These are phyloP conservation scores for Ormyrus labotus DNA, from an alignment of 2,888 invertebrate species.

Conservation along the genomic window DNA sequence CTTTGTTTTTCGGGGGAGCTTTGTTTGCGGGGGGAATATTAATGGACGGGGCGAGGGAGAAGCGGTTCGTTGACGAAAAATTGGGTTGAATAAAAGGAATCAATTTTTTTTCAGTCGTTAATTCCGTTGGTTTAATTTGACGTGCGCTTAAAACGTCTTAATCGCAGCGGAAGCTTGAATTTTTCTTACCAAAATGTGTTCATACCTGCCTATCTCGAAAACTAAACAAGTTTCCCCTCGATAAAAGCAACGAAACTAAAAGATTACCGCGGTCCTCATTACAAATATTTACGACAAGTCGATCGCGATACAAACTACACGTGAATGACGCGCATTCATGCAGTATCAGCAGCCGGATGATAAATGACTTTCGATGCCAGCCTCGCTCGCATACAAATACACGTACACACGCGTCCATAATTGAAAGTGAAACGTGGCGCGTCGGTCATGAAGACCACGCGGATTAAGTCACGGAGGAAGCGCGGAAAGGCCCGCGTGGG, in stretches of 20 bases:
- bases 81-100: too few relatives aligned
- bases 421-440: slow-evolving; percentile 41
- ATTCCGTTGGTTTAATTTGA: too few relatives aligned
- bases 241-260: background rate
- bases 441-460: slow-evolving; percentile 8
- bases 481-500: slow-evolving; percentile 7
- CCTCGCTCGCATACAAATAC: background rate
- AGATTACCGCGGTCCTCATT: slow-evolving; percentile 19
- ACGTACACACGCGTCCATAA: background rate
- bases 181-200: too few relatives aligned
- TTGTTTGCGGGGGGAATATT: too few relatives aligned
- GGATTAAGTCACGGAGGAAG: slow-evolving; percentile 12
- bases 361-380: slow-evolving; percentile 26
- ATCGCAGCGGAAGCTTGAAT: too few relatives aligned
- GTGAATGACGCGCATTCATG: slow-evolving; percentile 29
- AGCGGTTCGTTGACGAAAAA: too few relatives aligned
- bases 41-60: too few relatives aligned
- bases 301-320: background rate
- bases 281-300: slow-evolving; percentile 25
- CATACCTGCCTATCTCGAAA: background rate
- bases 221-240: slow-evolving; percentile 7
- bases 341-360: slow-evolving; percentile 15
- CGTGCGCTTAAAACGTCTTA: too few relatives aligned
- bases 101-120: too few relatives aligned
- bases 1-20: too few relatives aligned